Percentiles rank a stretch among this genome's conserved stretches.
phyloP scores from a whole-genome alignment of 2,888 invertebrate species.

The Microplitis manilae region DNA sequence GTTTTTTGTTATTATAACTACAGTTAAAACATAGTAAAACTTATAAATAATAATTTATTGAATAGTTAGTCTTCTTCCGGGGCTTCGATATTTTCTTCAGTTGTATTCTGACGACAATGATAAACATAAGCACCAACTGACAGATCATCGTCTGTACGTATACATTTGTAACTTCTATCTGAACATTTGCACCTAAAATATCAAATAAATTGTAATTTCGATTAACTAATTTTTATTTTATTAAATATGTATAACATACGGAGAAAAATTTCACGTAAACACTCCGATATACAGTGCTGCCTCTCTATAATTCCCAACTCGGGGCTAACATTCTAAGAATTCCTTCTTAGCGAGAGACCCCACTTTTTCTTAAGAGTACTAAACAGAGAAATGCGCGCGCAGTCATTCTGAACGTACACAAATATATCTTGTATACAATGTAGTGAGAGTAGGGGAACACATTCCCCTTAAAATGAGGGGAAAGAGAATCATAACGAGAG shows the following conservation, averaged over 20 bases:
- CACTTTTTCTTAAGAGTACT: no score
- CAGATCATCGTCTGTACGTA: conserved; percentile 75
- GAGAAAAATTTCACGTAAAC: conserved; percentile 2
- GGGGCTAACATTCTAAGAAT: no score
- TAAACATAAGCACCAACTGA: conserved; percentile 77
- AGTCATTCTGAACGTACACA: no score
- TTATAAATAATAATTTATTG: background rate
- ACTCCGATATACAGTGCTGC: no score
- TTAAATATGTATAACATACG: conserved; percentile 2
- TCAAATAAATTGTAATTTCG: conserved; percentile 27
- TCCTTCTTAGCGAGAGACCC: no score
- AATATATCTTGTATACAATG: no score
- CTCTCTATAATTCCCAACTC: no score
- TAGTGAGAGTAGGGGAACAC: no score
- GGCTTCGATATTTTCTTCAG: conserved; percentile 59
- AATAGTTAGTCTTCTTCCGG: conserved; percentile 51
- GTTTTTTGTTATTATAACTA: background rate
- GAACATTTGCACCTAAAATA: conserved; percentile 74
- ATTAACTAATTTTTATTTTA: background rate
- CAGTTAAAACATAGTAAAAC: background rate
- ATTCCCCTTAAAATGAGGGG: no score
- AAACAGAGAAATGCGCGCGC: no score
- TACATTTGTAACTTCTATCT: conserved; percentile 70
- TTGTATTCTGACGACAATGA: conserved; percentile 72
- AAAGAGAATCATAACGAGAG: no score